Evolutionary conservation across 2,113 vertebrate species (phyloP).

Genomic region (Ctenodactylus gundi): DNA sequence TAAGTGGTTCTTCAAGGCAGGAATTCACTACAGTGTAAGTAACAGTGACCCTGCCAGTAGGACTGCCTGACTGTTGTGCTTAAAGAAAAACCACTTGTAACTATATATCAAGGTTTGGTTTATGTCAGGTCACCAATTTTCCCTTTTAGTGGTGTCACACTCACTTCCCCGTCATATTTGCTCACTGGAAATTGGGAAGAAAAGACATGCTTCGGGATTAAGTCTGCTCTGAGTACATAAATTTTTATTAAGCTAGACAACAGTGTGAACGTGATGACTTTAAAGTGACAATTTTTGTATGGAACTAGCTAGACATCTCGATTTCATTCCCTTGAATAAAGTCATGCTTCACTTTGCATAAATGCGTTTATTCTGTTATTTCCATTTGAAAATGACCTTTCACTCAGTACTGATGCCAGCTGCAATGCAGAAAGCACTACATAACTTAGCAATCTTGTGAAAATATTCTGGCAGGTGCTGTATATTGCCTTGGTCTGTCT

Average conservation of each 20-base stretch:
- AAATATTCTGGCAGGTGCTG: slow-evolving; percentile 46
- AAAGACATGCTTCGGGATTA: slow-evolving; percentile 51
- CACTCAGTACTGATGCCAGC: slow-evolving; percentile 50
- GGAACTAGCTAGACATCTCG: slow-evolving; percentile 56
- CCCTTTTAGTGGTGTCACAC: slow-evolving; percentile 10
- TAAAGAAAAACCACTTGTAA: not conserved
- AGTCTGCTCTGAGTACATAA: slow-evolving; percentile 44
- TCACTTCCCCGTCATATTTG: slow-evolving; percentile 61
- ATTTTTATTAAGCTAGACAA: slow-evolving; percentile 71
- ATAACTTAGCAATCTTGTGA: slow-evolving; percentile 48
- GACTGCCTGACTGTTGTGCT: not conserved
- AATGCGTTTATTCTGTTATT: slow-evolving; percentile 68
- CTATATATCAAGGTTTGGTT: slow-evolving; percentile 26
- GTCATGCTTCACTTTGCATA: slow-evolving; percentile 54
- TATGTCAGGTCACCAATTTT: slow-evolving; percentile 37
- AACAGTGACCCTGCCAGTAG: not conserved
- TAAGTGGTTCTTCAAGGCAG: slow-evolving; percentile 27
- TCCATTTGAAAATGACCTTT: slow-evolving; percentile 75
- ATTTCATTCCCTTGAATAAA: slow-evolving; percentile 67
- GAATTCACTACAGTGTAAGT: slow-evolving; percentile 43
- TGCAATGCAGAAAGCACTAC: slow-evolving; percentile 39
- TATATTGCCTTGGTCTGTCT: slow-evolving; percentile 48
- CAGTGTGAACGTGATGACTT: slow-evolving; percentile 28
- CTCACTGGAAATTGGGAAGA: slow-evolving; percentile 38
- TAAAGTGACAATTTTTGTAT: slow-evolving; percentile 50